These are phyloP conservation scores for Saccostrea echinata DNA, from an alignment of 1,140 invertebrate species.

Conservation along the genomic window DNA sequence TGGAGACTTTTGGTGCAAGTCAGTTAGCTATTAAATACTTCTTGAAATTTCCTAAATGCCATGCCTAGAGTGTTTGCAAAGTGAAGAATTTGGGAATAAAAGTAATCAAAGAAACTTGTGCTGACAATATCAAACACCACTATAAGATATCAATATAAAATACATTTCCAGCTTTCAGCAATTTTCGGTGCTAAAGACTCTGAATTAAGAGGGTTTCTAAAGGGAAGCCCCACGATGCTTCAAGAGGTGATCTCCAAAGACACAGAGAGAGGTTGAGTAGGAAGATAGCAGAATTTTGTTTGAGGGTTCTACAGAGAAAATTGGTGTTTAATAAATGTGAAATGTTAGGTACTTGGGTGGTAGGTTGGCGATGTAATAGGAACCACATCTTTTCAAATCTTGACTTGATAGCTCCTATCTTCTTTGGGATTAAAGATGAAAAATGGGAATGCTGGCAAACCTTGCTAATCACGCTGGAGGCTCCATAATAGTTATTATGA, in stretches of 20 bases:
- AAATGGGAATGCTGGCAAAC: conserved; percentile 42
- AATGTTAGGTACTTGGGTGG: conserved; percentile 45
- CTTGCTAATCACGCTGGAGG: conserved; percentile 33
- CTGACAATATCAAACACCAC: conserved; percentile 25
- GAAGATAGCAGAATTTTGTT: neutral
- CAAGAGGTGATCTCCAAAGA: conserved; percentile 26
- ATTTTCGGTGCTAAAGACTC: conserved; percentile 45
- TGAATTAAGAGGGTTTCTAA: conserved; percentile 39
- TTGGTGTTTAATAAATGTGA: conserved; percentile 46
- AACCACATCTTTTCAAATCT: conserved; percentile 43
- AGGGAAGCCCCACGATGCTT: conserved; percentile 39
- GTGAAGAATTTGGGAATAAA: conserved; percentile 27
- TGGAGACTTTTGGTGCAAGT: conserved; percentile 38
- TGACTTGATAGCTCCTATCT: conserved; percentile 29
- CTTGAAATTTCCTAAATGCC: conserved; percentile 28
- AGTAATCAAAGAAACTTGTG: conserved; percentile 46
- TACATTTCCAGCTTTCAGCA: conserved; percentile 47
- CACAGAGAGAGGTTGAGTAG: neutral
- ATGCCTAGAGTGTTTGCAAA: conserved; percentile 27
- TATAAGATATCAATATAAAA: conserved; percentile 38
- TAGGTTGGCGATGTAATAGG: conserved; percentile 33
- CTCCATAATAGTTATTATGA: conserved; percentile 39
- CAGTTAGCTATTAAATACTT: conserved; percentile 20
- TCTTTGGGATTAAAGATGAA: conserved; percentile 38
- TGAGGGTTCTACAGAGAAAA: conserved; percentile 42